A percentile compares a stretch with the other conserved stretches of the same genome.
Conservation (phyloP, 2,888 invertebrate species). For the Chymomyza procnemis region DNA sequence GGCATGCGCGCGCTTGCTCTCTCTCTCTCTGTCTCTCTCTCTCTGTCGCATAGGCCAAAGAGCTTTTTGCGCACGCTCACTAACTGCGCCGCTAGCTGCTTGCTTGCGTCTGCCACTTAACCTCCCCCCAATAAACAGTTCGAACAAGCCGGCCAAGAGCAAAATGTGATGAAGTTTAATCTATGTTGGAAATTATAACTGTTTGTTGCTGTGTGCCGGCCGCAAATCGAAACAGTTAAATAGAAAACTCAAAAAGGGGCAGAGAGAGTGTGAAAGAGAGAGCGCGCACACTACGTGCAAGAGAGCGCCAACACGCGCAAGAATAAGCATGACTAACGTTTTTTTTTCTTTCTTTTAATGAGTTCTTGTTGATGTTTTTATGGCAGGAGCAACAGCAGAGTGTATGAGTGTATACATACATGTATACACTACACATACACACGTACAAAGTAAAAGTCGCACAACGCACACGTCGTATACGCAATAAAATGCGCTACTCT, state of each 20-base stretch:
- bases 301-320: not conserved
- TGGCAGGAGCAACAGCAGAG: not conserved
- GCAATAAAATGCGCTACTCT: not conserved
- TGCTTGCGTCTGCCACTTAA: not conserved
- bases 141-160: constrained; percentile 15
- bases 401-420: not conserved
- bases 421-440: not conserved
- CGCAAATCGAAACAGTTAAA: not conserved
- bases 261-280: not conserved
- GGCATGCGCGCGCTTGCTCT: constrained; percentile 11
- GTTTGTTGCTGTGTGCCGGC: not conserved
- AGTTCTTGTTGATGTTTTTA: not conserved
- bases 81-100: constrained; percentile 24
- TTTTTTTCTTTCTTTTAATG: not conserved
- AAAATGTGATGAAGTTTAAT: constrained; percentile 9
- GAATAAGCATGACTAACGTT: not conserved
- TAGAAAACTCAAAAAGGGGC: not conserved
- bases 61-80: constrained; percentile 32
- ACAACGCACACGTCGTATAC: not conserved
- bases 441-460: not conserved
- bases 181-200: not conserved
- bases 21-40: no score
- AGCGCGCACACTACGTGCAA: no score
- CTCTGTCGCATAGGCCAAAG: no score
- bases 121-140: not conserved